Percentiles rank a stretch among this genome's conserved stretches.
Conservation (phyloP, 2,888 invertebrate genomes). For the Argyra leucocephala region DNA sequence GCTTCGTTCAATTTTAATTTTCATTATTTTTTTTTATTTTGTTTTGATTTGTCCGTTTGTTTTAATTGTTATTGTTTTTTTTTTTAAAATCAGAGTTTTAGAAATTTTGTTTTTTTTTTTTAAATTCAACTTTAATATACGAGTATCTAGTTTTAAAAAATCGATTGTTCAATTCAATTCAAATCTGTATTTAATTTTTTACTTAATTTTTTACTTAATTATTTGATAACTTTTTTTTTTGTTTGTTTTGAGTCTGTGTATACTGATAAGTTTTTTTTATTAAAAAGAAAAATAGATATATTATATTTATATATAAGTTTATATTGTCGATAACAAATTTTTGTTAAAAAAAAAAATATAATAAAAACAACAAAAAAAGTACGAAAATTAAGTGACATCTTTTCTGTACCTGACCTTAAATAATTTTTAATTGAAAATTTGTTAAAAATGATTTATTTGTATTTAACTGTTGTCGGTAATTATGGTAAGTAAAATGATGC, state of each 20-base stretch:
- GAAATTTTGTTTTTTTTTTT: neutral
- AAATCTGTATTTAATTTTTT: no score
- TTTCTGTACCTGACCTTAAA: slow-evolving; percentile 19
- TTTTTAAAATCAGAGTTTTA: neutral
- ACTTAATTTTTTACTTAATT: neutral
- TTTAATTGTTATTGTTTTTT: neutral
- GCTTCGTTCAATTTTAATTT: neutral
- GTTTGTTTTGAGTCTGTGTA: no score
- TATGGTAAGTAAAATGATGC: slow-evolving; percentile 41
- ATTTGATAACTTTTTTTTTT: neutral
- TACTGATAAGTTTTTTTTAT: no score
- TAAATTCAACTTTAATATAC: neutral
- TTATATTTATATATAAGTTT: no score
- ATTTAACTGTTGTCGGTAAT: slow-evolving; percentile 39
- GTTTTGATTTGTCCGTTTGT: neutral
- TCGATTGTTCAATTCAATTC: no score
- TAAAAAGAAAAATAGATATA: no score
- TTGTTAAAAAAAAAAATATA: no score
- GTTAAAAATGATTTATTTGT: slow-evolving; percentile 40
- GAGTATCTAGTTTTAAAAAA: no score
- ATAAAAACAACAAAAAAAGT: no score
- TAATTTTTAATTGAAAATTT: slow-evolving; percentile 17
- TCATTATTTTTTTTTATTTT: neutral
- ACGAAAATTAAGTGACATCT: no score
- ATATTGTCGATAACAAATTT: no score